These are phyloP conservation scores for Acleris holmiana DNA, from an alignment of 2,888 invertebrate species.

Conservation along the genomic window DNA sequence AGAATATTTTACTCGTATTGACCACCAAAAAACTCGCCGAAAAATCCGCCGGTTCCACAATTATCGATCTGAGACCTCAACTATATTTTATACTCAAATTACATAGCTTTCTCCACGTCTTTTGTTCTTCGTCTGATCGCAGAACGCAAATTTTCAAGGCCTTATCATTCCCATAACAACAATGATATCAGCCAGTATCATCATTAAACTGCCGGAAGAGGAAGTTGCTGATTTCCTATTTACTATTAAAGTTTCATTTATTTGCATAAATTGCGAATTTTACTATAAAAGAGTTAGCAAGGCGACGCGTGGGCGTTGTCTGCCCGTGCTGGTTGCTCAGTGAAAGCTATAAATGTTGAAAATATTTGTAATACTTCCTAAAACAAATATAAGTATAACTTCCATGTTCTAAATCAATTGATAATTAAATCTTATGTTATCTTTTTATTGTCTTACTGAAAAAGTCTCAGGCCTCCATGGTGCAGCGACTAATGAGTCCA, in stretches of 20 bases:
- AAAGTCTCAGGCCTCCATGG: too few species aligned
- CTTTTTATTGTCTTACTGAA: too few species aligned
- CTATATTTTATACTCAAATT: background rate
- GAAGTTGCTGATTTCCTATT: slow-evolving; percentile 43
- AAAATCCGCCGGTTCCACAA: background rate
- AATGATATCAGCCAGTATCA: slow-evolving; percentile 32
- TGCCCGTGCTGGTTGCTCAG: slow-evolving; percentile 19
- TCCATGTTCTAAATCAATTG: too few species aligned
- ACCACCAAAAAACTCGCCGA: background rate
- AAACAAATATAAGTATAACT: too few species aligned
- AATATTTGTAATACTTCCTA: background rate
- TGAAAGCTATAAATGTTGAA: slow-evolving; percentile 7
- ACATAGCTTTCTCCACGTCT: background rate
- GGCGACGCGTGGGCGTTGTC: slow-evolving; percentile 54
- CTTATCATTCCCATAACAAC: slow-evolving; percentile 16
- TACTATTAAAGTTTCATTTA: slow-evolving; percentile 46
- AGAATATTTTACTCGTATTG: too few species aligned
- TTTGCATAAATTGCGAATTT: slow-evolving; percentile 49
- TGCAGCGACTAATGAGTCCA: too few species aligned
- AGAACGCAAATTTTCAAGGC: slow-evolving; percentile 10
- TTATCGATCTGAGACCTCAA: background rate
- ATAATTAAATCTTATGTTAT: too few species aligned
- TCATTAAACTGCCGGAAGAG: slow-evolving; percentile 45
- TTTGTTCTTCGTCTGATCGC: background rate
- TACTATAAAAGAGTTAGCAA: slow-evolving; percentile 46